Evolutionary conservation across 2,113 vertebrate genomes (phyloP), one percentile per base, ranked within the genome.

Genomic region (Cheirogaleus medius): DNA sequence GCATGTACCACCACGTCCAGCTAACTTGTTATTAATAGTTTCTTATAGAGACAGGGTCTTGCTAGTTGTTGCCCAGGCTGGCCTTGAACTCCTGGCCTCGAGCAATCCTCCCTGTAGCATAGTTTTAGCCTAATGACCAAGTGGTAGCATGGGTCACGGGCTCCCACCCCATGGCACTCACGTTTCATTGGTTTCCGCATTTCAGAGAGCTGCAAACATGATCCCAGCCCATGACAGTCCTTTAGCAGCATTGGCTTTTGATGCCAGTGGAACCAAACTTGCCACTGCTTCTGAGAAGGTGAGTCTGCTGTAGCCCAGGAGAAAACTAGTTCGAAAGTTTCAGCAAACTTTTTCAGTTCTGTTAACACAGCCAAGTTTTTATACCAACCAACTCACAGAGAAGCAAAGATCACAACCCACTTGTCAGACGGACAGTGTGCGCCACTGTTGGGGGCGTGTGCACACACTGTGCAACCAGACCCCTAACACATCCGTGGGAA

Each of bases 251-350:
- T 98, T 99, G 98, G 99, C 99, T 4, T 99, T 99, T 47, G 99
- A 99, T 10, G 99, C 99, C 29, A 99, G 99, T 71, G 99, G 99
- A 95, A 99, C 99, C 87, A 99, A 99, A 97, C 99, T 99, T 34
- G 99, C 99, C 97, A 99, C 99, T 1, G 99, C 99, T 63, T 99
- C 99, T 3, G 99, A 99, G 98, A 99, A 99, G 99, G 99, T 99
- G 95, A 95, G 94, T n/a, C 60, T 83, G 17, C 10, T 0, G 23
- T n/a, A n/a, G 37, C 42, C 23, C 2, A 0, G 0, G 2, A 6
- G 29, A 69, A 25, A 4, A 2, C 85, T 54, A 21, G 87, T 63
- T 13, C 25, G 0, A 27, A 0, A 37, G 44, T 8, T 34, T 37
- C 37, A 18, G 0, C 74, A 18, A 23, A 49, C 86, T 32, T 2